These are phyloP conservation scores for Buceros bicornis DNA, from an alignment of 2,797 vertebrate genomes.

Conservation along the genomic window DNA sequence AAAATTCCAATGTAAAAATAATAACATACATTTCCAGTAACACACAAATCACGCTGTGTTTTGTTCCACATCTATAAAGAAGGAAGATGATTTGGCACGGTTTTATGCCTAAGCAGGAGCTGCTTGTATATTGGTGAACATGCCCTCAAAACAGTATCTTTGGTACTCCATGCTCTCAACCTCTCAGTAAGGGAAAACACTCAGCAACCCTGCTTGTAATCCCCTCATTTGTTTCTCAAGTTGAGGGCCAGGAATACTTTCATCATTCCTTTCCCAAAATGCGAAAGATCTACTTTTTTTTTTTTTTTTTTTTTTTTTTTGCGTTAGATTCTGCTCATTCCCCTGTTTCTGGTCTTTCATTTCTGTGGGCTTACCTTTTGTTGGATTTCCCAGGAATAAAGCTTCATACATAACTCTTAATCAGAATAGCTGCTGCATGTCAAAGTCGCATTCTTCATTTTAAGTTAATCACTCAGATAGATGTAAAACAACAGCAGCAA, in stretches of 20 bases:
- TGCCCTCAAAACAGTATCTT: neutral
- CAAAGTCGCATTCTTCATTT: neutral
- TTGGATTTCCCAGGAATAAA: neutral
- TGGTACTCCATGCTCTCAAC: neutral
- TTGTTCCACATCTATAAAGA: neutral
- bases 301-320: too few species aligned
- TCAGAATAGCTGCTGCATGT: neutral
- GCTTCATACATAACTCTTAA: neutral
- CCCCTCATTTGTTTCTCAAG: neutral
- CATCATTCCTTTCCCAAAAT: neutral
- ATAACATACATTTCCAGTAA: neutral
- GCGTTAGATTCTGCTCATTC: neutral
- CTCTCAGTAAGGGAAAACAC: neutral
- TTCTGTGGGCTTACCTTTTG: neutral
- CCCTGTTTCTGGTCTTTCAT: neutral
- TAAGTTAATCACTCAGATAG: neutral
- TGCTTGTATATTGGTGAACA: neutral
- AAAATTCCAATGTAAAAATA: neutral
- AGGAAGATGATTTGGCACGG: neutral
- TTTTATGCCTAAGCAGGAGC: neutral
- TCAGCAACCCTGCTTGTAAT: neutral
- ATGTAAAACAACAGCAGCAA: neutral
- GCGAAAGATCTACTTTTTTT: neutral
- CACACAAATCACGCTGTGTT: neutral
- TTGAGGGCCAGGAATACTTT: neutral